Base-by-base conservation (phyloP, 2,797 vertebrate species). In the Bovichtus variegatus region DNA sequence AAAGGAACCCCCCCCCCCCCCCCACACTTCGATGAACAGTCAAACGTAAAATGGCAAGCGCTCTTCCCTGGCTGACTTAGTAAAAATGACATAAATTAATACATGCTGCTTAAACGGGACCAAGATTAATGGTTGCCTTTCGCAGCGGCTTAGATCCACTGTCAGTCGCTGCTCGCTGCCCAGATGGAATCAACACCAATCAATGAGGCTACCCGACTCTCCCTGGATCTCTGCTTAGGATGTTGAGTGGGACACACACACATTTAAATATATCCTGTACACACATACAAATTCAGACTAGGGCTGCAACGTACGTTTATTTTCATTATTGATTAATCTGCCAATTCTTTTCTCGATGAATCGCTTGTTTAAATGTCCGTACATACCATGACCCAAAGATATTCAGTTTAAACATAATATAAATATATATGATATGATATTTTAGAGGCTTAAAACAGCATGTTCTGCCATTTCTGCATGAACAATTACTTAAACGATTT, bases 51-150 rank as follows among this genome's bases (percentile, higher is more conserved):
- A 96, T 93, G 95, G 96, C 91, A 91, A 97, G 96, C 96, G 89
- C 96, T 96, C 94, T 96, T 96, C 96, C 96, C 95, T 80, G 94
- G 94, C 90, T 92, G 94, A 97, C 97, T 97, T 97, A 98, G 97
- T 97, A 97, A 97, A 98, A 97, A 97, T 98, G 97, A 98, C 97
- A 98, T 96, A 97, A 98, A 98, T 98, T 97, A 98, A 98, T 98
- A 98, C 97, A 96, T 95, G 96, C 96, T 97, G 96, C 96, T 97
- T 98, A 98, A 97, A 98, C 96, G 95, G 97, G 97, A 97, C 96
- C 96, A 97, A 97, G 97, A 98, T 98, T 98, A 97, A 98, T 98
- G 97, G 96, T 95, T 95, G 96, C 96, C 97, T 96, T 97, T 97
- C 97, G 96, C 96, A 93, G 96, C 94, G 91, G 96, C 95, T 98